These are phyloP conservation scores for Plagodis dolabraria DNA, from an alignment of 2,888 invertebrate species.

Conservation along the genomic window DNA sequence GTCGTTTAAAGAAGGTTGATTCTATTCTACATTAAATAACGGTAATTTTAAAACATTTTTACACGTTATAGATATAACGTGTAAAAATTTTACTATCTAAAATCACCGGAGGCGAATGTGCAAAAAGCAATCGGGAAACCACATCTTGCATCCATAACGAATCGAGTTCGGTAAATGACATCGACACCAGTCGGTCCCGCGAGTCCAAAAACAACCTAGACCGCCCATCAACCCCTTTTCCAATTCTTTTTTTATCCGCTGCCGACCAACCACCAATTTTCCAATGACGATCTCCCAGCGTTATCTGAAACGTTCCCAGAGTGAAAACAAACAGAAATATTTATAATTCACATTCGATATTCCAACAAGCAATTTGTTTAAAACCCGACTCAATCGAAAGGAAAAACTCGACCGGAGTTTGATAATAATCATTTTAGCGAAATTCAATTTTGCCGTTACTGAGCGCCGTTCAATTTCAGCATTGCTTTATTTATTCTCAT, in stretches of 20 bases:
- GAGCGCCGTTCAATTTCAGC: slow-evolving; percentile 35
- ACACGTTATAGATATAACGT: no score
- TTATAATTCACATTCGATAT: slow-evolving; percentile 32
- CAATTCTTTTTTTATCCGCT: slow-evolving; percentile 61
- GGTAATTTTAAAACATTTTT: no score
- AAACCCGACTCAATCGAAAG: slow-evolving; percentile 45
- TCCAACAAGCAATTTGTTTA: slow-evolving; percentile 46
- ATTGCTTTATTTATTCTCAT: slow-evolving; percentile 39
- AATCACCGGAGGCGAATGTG: slow-evolving; percentile 1
- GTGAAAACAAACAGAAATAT: slow-evolving; percentile 42
- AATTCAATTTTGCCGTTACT: slow-evolving; percentile 44
- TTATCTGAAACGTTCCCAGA: slow-evolving; percentile 45
- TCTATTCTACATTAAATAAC: no score
- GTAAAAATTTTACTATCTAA: neutral
- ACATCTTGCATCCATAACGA: slow-evolving; percentile 56
- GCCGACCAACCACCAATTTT: slow-evolving; percentile 49
- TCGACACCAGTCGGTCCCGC: slow-evolving; percentile 39
- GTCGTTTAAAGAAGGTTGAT: no score
- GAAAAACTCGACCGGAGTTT: slow-evolving; percentile 44
- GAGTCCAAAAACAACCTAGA: slow-evolving; percentile 51
- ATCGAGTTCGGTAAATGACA: slow-evolving; percentile 49
- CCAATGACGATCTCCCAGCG: slow-evolving; percentile 40
- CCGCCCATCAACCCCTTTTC: slow-evolving; percentile 59
- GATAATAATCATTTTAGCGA: slow-evolving; percentile 48
- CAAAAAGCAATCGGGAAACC: slow-evolving; percentile 28